A percentile compares a stretch with the other conserved stretches of the same genome.
phyloP scores from a whole-genome alignment of 2,888 invertebrate genomes.

The Phoronis australis region DNA sequence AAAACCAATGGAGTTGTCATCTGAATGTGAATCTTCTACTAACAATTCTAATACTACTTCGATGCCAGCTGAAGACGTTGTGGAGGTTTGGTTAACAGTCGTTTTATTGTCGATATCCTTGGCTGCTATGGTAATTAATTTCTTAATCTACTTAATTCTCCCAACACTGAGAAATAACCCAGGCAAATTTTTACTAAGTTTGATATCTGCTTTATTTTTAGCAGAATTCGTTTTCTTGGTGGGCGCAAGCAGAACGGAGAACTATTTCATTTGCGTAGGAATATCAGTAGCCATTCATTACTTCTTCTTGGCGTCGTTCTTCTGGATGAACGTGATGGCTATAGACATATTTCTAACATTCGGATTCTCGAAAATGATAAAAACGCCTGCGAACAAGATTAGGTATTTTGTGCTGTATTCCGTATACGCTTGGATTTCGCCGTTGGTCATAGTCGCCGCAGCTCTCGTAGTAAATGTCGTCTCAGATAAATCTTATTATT shows the following conservation, averaged over 20 bases:
- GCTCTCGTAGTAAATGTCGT: no score
- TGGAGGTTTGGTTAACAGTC: conserved; percentile 30
- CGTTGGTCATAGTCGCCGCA: conserved; percentile 55
- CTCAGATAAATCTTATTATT: no score
- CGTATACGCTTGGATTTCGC: conserved; percentile 65
- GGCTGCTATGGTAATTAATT: conserved; percentile 34
- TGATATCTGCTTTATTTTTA: conserved; percentile 41
- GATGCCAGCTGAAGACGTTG: no score
- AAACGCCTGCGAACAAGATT: no score
- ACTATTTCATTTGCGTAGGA: conserved; percentile 45
- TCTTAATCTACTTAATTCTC: conserved; percentile 46
- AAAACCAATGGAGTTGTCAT: no score
- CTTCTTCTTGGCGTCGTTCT: conserved; percentile 63
- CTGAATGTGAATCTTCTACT: no score
- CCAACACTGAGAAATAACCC: conserved; percentile 45
- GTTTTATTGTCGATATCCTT: conserved; percentile 38
- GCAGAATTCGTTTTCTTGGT: conserved; percentile 44
- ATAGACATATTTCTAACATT: conserved; percentile 55
- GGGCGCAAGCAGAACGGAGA: conserved; percentile 16
- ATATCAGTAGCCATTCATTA: conserved; percentile 64
- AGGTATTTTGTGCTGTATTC: conserved; percentile 50
- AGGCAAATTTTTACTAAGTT: conserved; percentile 48
- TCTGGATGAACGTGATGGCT: conserved; percentile 66
- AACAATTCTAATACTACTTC: no score
- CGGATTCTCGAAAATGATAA: no score